These are phyloP conservation scores for Paralvinella palmiformis DNA, from an alignment of 1,140 invertebrate genomes.

Conservation along the genomic window DNA sequence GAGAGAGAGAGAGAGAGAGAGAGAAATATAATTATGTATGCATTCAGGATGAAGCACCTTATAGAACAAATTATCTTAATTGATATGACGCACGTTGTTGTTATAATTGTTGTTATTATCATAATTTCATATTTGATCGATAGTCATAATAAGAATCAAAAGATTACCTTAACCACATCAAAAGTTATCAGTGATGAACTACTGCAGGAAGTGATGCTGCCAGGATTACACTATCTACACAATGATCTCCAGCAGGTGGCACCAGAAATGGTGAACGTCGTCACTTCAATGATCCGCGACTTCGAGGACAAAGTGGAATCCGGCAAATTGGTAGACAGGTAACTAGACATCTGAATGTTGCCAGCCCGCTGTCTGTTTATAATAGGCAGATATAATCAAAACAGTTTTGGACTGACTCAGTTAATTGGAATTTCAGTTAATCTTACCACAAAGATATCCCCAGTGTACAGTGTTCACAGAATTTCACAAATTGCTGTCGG, in stretches of 20 bases:
- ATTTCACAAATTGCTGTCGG: too few species aligned
- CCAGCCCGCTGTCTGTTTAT: too few species aligned
- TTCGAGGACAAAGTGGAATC: constrained; percentile 48
- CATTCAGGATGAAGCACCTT: background rate
- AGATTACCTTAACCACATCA: constrained; percentile 25
- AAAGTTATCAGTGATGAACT: constrained; percentile 49
- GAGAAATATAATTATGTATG: background rate
- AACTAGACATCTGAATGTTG: too few species aligned
- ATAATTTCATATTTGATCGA: background rate
- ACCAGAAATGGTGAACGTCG: constrained; percentile 45
- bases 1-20: background rate
- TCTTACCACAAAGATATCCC: too few species aligned
- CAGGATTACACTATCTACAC: constrained; percentile 46
- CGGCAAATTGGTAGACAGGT: too few species aligned
- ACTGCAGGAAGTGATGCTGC: constrained; percentile 47
- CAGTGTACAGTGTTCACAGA: too few species aligned
- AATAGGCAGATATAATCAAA: too few species aligned
- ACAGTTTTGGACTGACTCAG: too few species aligned
- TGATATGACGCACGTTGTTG: background rate
- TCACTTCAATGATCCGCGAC: constrained; percentile 48
- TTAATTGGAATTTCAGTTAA: too few species aligned
- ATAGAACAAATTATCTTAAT: background rate
- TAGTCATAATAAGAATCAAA: background rate
- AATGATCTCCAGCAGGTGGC: constrained; percentile 44
- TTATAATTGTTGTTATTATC: background rate